These are phyloP conservation scores for Neoseiulus cucumeris DNA, from an alignment of 1,140 invertebrate genomes.

Conservation along the genomic window DNA sequence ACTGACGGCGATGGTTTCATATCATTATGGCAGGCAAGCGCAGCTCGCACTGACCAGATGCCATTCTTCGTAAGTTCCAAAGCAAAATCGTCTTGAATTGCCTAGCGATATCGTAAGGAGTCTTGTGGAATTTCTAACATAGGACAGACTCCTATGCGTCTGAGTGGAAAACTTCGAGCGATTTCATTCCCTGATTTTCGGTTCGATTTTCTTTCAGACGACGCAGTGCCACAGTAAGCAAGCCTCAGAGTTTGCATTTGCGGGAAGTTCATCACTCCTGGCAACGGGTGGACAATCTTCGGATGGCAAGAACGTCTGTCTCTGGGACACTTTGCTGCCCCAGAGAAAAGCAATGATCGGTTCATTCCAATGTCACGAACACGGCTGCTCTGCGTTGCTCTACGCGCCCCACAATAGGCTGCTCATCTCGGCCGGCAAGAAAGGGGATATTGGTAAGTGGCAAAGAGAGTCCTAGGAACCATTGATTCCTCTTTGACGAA, in stretches of 20 bases:
- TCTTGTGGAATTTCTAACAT: background rate
- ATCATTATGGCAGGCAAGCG: conserved; percentile 69
- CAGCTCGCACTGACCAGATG: conserved; percentile 52
- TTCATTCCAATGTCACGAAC: conserved; percentile 73
- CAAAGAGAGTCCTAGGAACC: too few relatives aligned
- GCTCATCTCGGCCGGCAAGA: conserved; percentile 75
- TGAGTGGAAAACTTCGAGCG: background rate
- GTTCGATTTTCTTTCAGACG: conserved; percentile 41
- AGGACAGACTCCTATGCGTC: background rate
- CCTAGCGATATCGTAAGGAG: too few relatives aligned
- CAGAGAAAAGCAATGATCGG: conserved; percentile 76
- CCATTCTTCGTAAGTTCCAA: conserved; percentile 79
- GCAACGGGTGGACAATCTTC: conserved; percentile 92
- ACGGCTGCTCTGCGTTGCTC: conserved; percentile 59
- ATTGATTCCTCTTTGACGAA: too few relatives aligned
- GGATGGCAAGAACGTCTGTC: conserved; percentile 88
- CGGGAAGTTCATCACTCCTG: conserved; percentile 86
- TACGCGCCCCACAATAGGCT: conserved; percentile 79
- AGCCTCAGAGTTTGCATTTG: conserved; percentile 88
- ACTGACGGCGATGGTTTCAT: conserved; percentile 54
- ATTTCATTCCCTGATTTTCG: conserved; percentile 11
- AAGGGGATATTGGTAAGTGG: conserved; percentile 62
- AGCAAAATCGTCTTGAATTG: too few relatives aligned
- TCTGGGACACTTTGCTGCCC: conserved; percentile 95
- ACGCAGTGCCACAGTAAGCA: conserved; percentile 92